These are phyloP conservation scores for Muscicapa adusta DNA, from an alignment of 2,113 vertebrate species.

Conservation along the genomic window DNA sequence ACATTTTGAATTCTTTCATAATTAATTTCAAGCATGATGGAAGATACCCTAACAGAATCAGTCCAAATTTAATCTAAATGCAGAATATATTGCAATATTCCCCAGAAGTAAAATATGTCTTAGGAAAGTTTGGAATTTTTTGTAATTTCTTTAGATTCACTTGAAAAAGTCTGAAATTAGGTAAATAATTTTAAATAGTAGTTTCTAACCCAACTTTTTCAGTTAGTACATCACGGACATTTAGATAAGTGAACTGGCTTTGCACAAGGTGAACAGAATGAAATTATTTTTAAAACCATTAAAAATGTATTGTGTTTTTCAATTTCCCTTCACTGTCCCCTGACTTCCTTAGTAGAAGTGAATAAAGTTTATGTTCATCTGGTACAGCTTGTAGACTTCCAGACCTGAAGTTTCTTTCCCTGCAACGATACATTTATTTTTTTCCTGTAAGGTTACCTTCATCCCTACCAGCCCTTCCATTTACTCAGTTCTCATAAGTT, in stretches of 20 bases:
- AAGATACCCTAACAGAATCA: neutral
- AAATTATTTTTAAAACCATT: neutral
- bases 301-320: accelerated
- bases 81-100: neutral
- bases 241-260: neutral
- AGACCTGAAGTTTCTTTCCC: neutral
- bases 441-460: neutral
- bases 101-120: neutral
- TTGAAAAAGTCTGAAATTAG: neutral
- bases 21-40: neutral
- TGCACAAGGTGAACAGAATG: neutral
- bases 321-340: neutral
- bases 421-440: neutral
- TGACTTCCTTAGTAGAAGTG: neutral
- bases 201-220: neutral
- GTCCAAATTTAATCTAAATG: neutral
- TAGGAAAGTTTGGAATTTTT: neutral
- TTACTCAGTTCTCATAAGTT: neutral
- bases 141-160: neutral
- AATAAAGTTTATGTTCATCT: neutral
- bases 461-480: neutral
- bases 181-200: neutral
- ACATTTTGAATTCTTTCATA: neutral
- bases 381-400: neutral
- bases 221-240: neutral